These are phyloP conservation scores for Fregetta grallaria DNA, from an alignment of 2,113 vertebrate genomes.

Conservation along the genomic window DNA sequence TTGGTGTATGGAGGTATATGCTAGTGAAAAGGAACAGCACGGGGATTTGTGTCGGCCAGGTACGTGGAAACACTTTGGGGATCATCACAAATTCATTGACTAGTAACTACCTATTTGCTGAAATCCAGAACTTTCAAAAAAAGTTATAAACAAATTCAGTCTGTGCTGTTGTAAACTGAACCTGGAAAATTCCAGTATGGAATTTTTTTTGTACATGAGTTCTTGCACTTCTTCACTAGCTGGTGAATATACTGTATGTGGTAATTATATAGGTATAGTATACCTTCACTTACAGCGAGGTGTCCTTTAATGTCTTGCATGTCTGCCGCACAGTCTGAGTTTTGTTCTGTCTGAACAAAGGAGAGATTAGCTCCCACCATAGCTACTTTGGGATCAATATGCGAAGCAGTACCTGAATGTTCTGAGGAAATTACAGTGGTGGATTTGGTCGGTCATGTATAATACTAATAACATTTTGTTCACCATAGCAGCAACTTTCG, in stretches of 20 bases:
- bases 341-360: background rate
- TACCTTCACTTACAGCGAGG: background rate
- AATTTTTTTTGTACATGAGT: accelerated
- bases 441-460: background rate
- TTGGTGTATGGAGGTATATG: constrained; percentile 94
- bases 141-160: background rate
- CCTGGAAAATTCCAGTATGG: background rate
- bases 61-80: constrained; percentile 3
- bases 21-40: constrained; percentile 95
- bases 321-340: background rate
- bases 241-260: background rate
- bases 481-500: background rate
- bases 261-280: background rate
- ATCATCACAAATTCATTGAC: background rate
- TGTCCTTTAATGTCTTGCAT: background rate
- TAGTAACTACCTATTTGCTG: background rate
- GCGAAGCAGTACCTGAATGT: background rate
- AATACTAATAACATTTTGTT: background rate
- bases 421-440: background rate
- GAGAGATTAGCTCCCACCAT: background rate
- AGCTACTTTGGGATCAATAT: background rate
- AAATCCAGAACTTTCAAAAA: background rate
- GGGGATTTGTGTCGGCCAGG: constrained; percentile 94
- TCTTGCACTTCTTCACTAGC: background rate
- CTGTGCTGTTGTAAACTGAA: background rate